Conservation (phyloP, 2,113 vertebrate species). For the Chionomys nivalis region DNA sequence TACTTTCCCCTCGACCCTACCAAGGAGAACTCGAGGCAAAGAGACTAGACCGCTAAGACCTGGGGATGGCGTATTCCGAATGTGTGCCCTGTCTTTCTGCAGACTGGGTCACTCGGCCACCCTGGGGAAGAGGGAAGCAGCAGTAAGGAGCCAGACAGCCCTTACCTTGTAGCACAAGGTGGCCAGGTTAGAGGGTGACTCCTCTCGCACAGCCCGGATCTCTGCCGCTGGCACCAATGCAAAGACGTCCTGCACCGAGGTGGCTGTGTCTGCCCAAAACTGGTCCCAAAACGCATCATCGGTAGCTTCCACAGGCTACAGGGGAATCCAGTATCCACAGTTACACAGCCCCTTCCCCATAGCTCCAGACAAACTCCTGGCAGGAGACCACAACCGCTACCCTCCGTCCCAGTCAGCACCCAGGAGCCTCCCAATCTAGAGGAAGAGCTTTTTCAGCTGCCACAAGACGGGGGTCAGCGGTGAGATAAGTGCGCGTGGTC, state of each 20-base stretch:
- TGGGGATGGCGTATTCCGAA: neutral
- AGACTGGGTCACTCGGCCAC: neutral
- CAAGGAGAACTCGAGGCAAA: too few species aligned
- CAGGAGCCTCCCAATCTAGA: neutral
- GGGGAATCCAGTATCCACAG: conserved; percentile 15
- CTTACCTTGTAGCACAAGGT: conserved; percentile 98
- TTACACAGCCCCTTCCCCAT: neutral
- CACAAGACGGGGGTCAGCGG: neutral
- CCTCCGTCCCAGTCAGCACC: neutral
- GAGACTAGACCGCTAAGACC: neutral
- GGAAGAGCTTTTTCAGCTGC: neutral
- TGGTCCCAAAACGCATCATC: conserved; percentile 99
- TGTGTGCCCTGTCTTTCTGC: too few species aligned
- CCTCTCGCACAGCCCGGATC: conserved; percentile 97
- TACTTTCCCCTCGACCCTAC: neutral
- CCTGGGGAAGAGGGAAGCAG: neutral
- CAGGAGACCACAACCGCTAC: neutral
- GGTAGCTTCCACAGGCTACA: conserved; percentile 96
- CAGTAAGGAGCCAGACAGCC: neutral
- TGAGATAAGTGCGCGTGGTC: neutral
- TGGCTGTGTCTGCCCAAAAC: conserved; percentile 98
- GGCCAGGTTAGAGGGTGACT: conserved; percentile 98
- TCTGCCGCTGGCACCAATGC: conserved; percentile 97
- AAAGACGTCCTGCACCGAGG: conserved; percentile 98
- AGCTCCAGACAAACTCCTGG: neutral